Evolutionary conservation across 53 echinoderm and acorn worm genomes (phyloP).

Genomic region (Zoroaster sp.): DNA sequence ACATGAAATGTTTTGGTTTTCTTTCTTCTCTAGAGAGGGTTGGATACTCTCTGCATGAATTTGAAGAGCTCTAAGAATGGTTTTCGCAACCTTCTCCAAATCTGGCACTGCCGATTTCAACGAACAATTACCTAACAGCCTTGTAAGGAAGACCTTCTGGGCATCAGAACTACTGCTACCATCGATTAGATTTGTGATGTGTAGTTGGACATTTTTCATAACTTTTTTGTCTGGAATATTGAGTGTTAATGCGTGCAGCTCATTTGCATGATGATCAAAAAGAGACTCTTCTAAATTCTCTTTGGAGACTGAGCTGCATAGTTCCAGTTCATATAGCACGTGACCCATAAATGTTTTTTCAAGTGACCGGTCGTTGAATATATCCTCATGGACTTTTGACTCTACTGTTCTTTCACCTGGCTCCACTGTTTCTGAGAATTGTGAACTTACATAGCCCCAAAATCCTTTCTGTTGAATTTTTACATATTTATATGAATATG

Average conservation of each 20-base stretch:
- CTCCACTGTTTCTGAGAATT: background rate
- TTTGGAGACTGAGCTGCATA: background rate
- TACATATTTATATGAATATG: background rate
- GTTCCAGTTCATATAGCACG: background rate
- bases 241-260: background rate
- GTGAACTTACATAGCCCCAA: background rate
- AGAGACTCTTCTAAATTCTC: background rate
- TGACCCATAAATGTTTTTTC: background rate
- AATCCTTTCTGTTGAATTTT: background rate
- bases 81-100: background rate
- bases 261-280: background rate
- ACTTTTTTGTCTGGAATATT: background rate
- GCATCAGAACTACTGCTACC: background rate
- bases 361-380: background rate
- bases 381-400: background rate
- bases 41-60: background rate
- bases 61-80: background rate
- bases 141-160: conserved; percentile 18
- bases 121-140: background rate
- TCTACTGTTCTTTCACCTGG: background rate
- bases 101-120: background rate
- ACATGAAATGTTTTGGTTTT: background rate
- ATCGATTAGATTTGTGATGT: background rate
- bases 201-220: background rate
- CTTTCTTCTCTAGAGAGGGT: background rate